A percentile compares a stretch with the other conserved stretches of the same genome.
Conservation (phyloP, 2,113 vertebrate species). For the Gobio gobio region DNA sequence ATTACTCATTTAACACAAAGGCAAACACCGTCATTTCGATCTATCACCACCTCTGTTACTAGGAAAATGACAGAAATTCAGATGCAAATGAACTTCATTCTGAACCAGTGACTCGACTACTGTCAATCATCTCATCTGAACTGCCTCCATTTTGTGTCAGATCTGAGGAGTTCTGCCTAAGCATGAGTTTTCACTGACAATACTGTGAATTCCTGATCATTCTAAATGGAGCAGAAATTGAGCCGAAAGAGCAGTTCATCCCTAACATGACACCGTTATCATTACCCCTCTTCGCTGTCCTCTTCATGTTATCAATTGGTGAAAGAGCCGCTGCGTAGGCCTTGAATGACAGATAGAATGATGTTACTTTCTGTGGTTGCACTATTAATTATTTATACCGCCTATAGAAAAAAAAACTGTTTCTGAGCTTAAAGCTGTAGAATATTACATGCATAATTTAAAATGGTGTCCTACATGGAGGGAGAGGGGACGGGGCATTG, state of each 20-base stretch:
- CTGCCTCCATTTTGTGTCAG: slow-evolving; percentile 32
- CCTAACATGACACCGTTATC: slow-evolving; percentile 13
- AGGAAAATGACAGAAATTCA: slow-evolving; percentile 34
- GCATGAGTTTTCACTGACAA: not conserved
- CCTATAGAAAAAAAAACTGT: not conserved
- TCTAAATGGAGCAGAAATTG: slow-evolving; percentile 9
- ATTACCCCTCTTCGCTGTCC: not conserved
- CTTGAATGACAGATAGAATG: not conserved
- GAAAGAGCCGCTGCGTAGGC: not conserved
- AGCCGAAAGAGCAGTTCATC: slow-evolving; percentile 6
- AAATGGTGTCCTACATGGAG: slow-evolving; percentile 29
- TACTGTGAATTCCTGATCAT: not conserved
- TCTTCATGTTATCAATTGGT: slow-evolving; percentile 10
- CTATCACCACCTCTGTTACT: not conserved
- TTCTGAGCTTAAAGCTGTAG: slow-evolving; percentile 25
- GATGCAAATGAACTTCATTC: slow-evolving; percentile 43
- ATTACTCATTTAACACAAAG: slow-evolving; percentile 33
- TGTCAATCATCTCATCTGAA: slow-evolving; percentile 18
- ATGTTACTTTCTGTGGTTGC: not conserved
- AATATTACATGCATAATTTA: slow-evolving; percentile 34
- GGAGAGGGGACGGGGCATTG: not conserved
- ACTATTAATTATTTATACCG: slow-evolving; percentile 14
- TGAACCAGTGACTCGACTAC: slow-evolving; percentile 10
- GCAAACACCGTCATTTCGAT: not conserved
- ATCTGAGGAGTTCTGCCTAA: not conserved